Evolutionary conservation across 2,113 vertebrate species (phyloP).

Genomic region (Chionodraco myersi): DNA sequence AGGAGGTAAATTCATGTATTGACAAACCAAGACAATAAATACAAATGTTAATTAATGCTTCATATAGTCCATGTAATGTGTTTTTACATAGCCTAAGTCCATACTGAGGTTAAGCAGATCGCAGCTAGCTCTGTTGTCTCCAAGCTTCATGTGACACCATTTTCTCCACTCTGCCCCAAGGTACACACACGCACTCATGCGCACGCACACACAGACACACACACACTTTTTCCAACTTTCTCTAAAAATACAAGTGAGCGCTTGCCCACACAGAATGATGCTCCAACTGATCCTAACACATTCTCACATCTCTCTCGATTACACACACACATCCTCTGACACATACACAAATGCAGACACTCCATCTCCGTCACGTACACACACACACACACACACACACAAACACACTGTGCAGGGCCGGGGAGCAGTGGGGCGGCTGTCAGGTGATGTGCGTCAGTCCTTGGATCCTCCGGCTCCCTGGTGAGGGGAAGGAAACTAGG

Average conservation of each 20-base stretch:
- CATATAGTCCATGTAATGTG: neutral
- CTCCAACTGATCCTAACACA: slow-evolving; percentile 59
- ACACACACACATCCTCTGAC: slow-evolving; percentile 47
- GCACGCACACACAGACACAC: neutral
- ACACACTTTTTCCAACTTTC: slow-evolving; percentile 25
- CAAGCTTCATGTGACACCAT: slow-evolving; percentile 60
- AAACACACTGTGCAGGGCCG: slow-evolving; percentile 56
- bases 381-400: slow-evolving; percentile 33
- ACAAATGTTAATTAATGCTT: no score
- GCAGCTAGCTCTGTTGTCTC: slow-evolving; percentile 47
- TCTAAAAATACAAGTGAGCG: slow-evolving; percentile 7
- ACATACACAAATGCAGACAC: slow-evolving; percentile 52
- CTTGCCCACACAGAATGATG: slow-evolving; percentile 26
- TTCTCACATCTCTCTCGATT: slow-evolving; percentile 44
- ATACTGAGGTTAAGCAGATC: slow-evolving; percentile 52
- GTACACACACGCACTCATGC: neutral
- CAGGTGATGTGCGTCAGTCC: slow-evolving; percentile 87
- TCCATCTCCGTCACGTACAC: slow-evolving; percentile 53
- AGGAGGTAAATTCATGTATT: no score
- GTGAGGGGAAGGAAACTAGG: slow-evolving; percentile 85
- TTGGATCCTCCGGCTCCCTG: slow-evolving; percentile 84
- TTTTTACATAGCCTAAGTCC: slow-evolving; percentile 30
- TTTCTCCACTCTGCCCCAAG: slow-evolving; percentile 52
- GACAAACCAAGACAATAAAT: no score
- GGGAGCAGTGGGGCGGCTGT: slow-evolving; percentile 82